phyloP scores from a whole-genome alignment of 2,797 vertebrate genomes.

The Cebuella pygmaea region DNA sequence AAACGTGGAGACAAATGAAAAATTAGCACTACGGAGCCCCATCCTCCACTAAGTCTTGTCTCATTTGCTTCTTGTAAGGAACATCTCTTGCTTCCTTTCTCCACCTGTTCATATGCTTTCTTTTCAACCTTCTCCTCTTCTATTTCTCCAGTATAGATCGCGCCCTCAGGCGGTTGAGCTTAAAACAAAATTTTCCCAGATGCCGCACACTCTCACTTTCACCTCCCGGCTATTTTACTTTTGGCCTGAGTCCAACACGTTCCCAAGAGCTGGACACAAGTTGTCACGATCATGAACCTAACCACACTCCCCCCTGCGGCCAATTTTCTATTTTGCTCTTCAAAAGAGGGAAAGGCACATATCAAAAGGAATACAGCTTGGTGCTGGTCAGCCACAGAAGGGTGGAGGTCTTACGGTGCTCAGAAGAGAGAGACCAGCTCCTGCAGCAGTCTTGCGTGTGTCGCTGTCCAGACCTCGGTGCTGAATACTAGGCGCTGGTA shows the following conservation, averaged over 20 bases:
- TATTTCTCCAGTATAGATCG: constrained; percentile 24
- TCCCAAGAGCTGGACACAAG: background rate
- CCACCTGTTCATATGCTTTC: background rate
- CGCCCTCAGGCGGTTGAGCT: constrained; percentile 52
- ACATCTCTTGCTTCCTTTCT: background rate
- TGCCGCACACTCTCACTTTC: background rate
- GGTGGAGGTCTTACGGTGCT: background rate
- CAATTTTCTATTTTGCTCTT: background rate
- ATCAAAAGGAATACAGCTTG: background rate
- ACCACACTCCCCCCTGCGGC: background rate
- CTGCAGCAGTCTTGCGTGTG: rapidly evolving
- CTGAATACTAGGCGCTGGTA: constrained; percentile 63
- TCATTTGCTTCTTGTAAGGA: background rate
- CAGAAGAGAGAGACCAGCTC: background rate
- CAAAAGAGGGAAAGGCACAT: background rate
- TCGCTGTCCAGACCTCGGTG: constrained; percentile 75
- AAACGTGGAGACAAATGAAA: constrained; percentile 12
- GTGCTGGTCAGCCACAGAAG: background rate
- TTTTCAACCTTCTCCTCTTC: background rate
- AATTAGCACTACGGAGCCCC: background rate
- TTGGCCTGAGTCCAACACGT: background rate
- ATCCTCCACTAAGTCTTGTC: background rate
- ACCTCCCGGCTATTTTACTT: constrained; percentile 38
- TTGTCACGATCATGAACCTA: background rate
- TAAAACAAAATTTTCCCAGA: background rate